Percentiles rank a stretch among this genome's conserved stretches.
Conservation (phyloP, 2,797 vertebrate genomes). For the Menidia menidia region DNA sequence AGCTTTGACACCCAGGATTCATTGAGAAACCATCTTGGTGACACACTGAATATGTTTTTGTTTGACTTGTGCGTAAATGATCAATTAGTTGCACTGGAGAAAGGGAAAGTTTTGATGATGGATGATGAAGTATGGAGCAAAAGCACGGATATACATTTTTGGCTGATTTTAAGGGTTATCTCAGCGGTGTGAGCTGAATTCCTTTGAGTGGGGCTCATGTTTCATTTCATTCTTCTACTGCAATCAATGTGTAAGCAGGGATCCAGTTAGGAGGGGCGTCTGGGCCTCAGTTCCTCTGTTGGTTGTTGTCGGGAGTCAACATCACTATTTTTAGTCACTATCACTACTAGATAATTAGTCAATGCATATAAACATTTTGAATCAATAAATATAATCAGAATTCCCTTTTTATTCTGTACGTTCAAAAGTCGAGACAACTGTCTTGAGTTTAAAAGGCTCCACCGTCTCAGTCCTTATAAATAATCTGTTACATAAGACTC, state of each 20-base stretch:
- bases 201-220: not conserved
- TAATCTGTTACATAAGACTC: too few species aligned
- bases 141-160: not conserved
- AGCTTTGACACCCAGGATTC: constrained; percentile 3
- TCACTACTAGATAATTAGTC: not conserved
- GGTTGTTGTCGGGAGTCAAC: not conserved
- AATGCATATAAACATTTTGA: not conserved
- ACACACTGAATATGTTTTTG: not conserved
- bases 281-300: not conserved
- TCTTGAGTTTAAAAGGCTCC: too few species aligned
- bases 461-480: too few species aligned
- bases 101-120: not conserved
- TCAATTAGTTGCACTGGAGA: not conserved
- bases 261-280: constrained; percentile 2
- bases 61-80: not conserved
- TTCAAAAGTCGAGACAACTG: not conserved
- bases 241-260: constrained; percentile 15
- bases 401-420: not conserved
- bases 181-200: constrained; percentile 2
- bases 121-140: not conserved
- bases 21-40: constrained; percentile 5
- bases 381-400: not conserved
- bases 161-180: not conserved
- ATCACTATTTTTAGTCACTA: too few species aligned
- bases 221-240: constrained; percentile 11